Conservation (phyloP, 2,113 vertebrate species). For the Mohoua ochrocephala region DNA sequence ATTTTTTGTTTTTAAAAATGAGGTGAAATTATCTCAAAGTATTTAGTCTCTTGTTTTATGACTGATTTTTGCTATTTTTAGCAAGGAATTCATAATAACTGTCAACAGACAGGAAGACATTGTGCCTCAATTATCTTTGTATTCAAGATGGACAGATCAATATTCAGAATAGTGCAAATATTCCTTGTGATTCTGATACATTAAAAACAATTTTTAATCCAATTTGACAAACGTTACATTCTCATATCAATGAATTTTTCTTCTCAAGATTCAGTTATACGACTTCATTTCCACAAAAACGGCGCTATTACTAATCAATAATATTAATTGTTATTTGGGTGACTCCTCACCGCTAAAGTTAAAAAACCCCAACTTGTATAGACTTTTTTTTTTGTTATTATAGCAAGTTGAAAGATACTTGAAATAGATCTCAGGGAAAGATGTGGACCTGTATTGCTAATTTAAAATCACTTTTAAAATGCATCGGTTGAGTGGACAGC, state of each 20-base stretch:
- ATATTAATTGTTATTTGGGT: background rate
- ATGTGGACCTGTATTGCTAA: background rate
- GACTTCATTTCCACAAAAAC: background rate
- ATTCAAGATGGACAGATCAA: background rate
- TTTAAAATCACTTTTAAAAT: background rate
- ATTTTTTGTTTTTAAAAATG: background rate
- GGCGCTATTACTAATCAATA: background rate
- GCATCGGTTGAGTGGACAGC: background rate
- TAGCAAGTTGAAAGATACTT: background rate
- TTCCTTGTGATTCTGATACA: background rate
- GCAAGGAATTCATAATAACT: background rate
- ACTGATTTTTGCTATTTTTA: background rate
- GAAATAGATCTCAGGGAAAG: background rate
- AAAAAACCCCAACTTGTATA: fast-evolving
- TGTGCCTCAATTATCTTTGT: background rate
- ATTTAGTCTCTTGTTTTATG: background rate
- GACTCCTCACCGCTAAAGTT: background rate
- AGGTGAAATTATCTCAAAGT: background rate
- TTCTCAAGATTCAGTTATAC: background rate
- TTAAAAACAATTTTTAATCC: background rate
- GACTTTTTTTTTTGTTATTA: background rate
- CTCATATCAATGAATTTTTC: background rate
- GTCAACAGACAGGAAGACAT: background rate
- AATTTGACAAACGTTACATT: background rate
- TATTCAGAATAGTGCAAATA: background rate